phyloP scores from a whole-genome alignment of 2,888 invertebrate species.

The Tridacna gigas region DNA sequence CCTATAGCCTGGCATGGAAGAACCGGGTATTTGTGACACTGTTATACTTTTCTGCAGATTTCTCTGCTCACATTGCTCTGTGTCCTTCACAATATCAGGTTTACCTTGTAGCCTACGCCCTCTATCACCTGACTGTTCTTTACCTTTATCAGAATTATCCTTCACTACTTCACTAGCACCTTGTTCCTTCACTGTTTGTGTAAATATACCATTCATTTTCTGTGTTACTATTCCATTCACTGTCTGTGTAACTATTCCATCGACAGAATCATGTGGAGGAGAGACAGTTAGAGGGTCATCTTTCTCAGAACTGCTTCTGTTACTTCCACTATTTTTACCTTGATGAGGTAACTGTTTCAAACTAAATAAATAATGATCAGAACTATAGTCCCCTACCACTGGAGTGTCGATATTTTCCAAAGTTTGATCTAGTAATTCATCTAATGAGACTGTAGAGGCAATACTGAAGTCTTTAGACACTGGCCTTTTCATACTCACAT shows the following conservation, averaged over 20 bases:
- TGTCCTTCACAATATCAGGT: constrained; percentile 72
- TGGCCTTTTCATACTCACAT: constrained; percentile 72
- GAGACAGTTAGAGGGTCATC: not conserved
- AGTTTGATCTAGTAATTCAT: constrained; percentile 80
- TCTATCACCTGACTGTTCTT: constrained; percentile 11
- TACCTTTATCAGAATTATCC: not conserved
- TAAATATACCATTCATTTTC: not conserved
- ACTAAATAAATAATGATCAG: constrained; percentile 66
- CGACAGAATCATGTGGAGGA: constrained; percentile 13
- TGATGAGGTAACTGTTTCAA: constrained; percentile 1
- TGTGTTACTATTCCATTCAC: not conserved
- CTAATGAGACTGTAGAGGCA: constrained; percentile 81
- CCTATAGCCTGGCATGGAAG: constrained; percentile 57
- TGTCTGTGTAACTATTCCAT: not conserved
- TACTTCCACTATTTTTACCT: constrained; percentile 11
- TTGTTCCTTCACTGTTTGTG: not conserved
- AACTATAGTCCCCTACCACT: constrained; percentile 74
- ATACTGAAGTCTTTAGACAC: constrained; percentile 76
- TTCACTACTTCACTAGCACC: not conserved
- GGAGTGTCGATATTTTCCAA: constrained; percentile 72
- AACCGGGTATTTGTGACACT: constrained; percentile 59
- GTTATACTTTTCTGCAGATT: constrained; percentile 59
- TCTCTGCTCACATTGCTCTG: constrained; percentile 67
- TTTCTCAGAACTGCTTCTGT: constrained; percentile 1
- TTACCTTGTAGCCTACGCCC: constrained; percentile 58